These are phyloP conservation scores for Parambassis ranga DNA, from an alignment of 2,797 vertebrate genomes.

Conservation along the genomic window DNA sequence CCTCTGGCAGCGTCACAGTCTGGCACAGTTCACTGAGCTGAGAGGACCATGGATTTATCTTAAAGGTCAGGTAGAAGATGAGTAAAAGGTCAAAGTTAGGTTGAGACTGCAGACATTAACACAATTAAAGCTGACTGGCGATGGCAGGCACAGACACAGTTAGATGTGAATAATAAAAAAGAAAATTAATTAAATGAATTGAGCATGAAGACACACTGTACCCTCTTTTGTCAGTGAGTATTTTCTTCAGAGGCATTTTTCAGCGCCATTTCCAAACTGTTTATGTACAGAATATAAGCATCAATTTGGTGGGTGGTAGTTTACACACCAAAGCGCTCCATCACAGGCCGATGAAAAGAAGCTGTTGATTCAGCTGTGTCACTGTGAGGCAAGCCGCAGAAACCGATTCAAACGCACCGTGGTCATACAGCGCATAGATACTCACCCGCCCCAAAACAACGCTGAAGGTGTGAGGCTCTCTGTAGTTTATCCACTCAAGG, in stretches of 20 bases:
- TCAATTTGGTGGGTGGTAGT: not conserved
- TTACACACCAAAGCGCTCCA: slow-evolving; percentile 22
- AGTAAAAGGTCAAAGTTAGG: not conserved
- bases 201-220: no score
- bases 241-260: no score
- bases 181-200: no score
- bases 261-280: no score
- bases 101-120: not conserved
- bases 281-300: no score
- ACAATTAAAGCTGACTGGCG: not conserved
- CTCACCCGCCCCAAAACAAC: slow-evolving; percentile 25
- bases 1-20: not conserved
- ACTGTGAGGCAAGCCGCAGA: slow-evolving; percentile 26
- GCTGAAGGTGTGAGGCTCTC: slow-evolving; percentile 44
- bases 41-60: slow-evolving; percentile 2
- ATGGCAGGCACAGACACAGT: not conserved
- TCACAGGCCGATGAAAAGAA: slow-evolving; percentile 22
- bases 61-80: slow-evolving; percentile 14
- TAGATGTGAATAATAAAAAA: accelerated
- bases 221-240: no score
- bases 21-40: not conserved
- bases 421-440: slow-evolving; percentile 6
- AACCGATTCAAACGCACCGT: slow-evolving; percentile 26
- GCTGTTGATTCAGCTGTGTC: slow-evolving; percentile 46
- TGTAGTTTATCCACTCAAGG: slow-evolving; percentile 57